Evolutionary conservation across 2,888 invertebrate species (phyloP), one percentile per base, ranked within the genome.

Genomic region (Atrina japonica): DNA sequence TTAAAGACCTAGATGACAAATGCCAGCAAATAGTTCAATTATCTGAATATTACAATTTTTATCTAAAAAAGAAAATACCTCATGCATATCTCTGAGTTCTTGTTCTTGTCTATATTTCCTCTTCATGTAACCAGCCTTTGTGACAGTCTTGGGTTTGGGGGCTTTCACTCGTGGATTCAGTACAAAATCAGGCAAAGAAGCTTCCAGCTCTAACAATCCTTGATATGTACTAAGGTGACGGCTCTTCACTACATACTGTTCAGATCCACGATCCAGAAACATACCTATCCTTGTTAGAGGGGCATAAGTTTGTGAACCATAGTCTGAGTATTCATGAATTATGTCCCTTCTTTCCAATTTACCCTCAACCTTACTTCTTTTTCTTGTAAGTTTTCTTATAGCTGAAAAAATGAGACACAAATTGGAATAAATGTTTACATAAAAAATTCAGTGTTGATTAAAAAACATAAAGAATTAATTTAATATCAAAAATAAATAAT

Each of bases 211-310:
- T 65, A 89, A 66, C 53, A 91, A 77, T 79, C 90, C 90, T 71
- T 89, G 85, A 70, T 90, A 90, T 21, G 89, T 89, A 58, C 81
- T 85, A 56, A 91, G 82, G 75, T 88, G 88, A 21, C 84, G 78
- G 58, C 88, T 90, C 70, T 90, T 88, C 1, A 91, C 90, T 14
- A 87, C 83, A 75, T 84, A 90, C 78, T 90, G 88, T 68, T 90
- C 90, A 18, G 90, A 89, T 25, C 87, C 86, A 2, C 89, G 81
- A 68, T 91, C 91, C 21, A 88, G 77, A 74, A 91, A 91, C 45
- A 90, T 86, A 1, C 91, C 91, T 30, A 89, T 80, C 7, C 91
- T 75, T 7, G 90, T 90, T 55, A 89, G 75, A 11, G 91, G 91
- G 3, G 91, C 91, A 70, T 89, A 91, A 0, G 86, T 83, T 74